Base-by-base conservation (phyloP, 2,113 vertebrate species). In the Oryzias curvinotus region DNA sequence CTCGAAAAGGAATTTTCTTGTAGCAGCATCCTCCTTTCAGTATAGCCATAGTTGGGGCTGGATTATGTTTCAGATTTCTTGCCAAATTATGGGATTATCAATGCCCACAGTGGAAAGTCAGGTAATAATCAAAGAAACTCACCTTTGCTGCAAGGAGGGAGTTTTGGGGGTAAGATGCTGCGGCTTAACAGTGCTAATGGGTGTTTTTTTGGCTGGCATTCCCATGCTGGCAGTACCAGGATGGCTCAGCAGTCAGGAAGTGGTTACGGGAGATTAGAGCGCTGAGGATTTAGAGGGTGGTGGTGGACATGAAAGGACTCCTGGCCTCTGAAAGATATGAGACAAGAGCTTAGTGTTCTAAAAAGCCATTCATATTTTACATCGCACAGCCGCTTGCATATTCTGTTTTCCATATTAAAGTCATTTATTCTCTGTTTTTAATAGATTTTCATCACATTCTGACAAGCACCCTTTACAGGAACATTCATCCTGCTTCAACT, bases 181-280 rank as follows among this genome's bases (percentile, higher is more conserved):
- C 66, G 23, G 77, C 73, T 81, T 78, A 85, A 54, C 56, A 1
- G 44, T 66, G 67, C 75, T 83, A 83, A 82, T 84, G 80, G 71
- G 64, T 47, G 52, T 36, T 10, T 36, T 70, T 18, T 18, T 55
- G 47, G 57, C 71, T 80, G 80, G 67, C 65, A 73, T 62, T 56
- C 66, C 51, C 65, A 80, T 36, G 53, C 73, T 61, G 75, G 70
- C 77, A 26, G 44, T 75, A 69, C 68, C 66, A 78, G 68, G 57
- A 57, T 74, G 57, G 63, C 74, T 73, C 58, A 75, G 74, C 75
- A 69, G 66, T 73, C 62, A 19, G 75, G 72, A 78, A 74, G 61
- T 83, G 73, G 80, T 82, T 76, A 77, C 52, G 57, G 64, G 64
- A 86, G 78, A 89, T 86, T 80, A 86, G 63, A 67, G 49, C 57